These are phyloP conservation scores for Sphinx pinastri DNA, from an alignment of 2,888 invertebrate genomes.

Conservation along the genomic window DNA sequence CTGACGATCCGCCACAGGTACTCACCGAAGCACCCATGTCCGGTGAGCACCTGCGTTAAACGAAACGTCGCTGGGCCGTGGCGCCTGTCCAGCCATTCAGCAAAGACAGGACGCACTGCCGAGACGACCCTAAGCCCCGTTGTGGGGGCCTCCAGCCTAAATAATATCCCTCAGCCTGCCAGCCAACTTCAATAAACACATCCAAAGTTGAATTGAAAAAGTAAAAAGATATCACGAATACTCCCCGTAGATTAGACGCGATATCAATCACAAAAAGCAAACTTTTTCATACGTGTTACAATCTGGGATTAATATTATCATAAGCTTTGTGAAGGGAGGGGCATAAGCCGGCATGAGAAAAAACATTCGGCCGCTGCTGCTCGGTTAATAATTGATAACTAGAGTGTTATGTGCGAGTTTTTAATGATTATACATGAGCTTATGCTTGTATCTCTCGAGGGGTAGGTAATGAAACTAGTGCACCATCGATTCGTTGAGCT, in stretches of 20 bases:
- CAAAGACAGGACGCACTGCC: too few species aligned
- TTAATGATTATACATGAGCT: not conserved
- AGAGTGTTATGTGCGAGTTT: not conserved
- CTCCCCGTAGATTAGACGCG: constrained; percentile 16
- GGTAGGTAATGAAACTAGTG: too few species aligned
- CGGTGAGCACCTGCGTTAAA: too few species aligned
- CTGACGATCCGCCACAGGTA: too few species aligned
- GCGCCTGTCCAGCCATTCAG: too few species aligned
- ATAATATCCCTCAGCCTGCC: not conserved
- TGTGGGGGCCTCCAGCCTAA: too few species aligned
- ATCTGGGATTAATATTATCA: constrained; percentile 46
- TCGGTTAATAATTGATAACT: constrained; percentile 20
- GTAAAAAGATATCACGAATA: not conserved
- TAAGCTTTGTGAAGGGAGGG: constrained; percentile 41
- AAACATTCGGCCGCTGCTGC: constrained; percentile 5
- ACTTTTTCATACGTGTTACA: constrained; percentile 30
- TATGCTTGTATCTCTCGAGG: too few species aligned
- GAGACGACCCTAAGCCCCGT: too few species aligned
- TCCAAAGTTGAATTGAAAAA: not conserved
- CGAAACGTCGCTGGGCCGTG: too few species aligned
- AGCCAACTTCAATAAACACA: not conserved
- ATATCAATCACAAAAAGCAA: constrained; percentile 31
- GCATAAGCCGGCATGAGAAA: constrained; percentile 39
- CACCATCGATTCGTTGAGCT: too few species aligned
- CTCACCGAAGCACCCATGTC: too few species aligned